These are phyloP conservation scores for Cotesia congregata DNA, from an alignment of 2,888 invertebrate species.

Conservation along the genomic window DNA sequence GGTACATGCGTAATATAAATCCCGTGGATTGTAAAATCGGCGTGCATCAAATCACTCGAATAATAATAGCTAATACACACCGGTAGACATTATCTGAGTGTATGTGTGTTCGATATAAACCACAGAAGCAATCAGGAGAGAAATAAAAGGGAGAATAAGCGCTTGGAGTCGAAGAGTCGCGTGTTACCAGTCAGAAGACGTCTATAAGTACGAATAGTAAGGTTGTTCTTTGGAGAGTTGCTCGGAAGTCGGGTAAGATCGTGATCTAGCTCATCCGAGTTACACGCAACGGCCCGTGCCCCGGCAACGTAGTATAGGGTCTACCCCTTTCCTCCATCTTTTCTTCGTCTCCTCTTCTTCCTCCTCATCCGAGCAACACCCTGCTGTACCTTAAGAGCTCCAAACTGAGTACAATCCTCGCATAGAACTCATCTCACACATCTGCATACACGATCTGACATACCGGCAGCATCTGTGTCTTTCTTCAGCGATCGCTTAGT, in stretches of 20 bases:
- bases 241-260: constrained; percentile 40
- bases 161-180: constrained; percentile 15
- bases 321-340: constrained; percentile 19
- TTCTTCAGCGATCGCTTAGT: constrained; percentile 63
- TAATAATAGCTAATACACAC: background rate
- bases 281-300: constrained; percentile 41
- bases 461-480: constrained; percentile 20
- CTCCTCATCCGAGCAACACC: background rate
- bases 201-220: constrained; percentile 30
- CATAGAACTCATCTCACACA: too few relatives aligned
- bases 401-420: too few relatives aligned
- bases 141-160: constrained; percentile 12
- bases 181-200: constrained; percentile 29
- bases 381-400: too few relatives aligned
- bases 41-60: background rate
- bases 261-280: constrained; percentile 39
- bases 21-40: background rate
- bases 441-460: background rate
- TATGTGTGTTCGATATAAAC: constrained; percentile 10
- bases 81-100: background rate
- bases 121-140: constrained; percentile 12
- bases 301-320: constrained; percentile 3
- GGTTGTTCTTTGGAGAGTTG: constrained; percentile 28
- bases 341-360: constrained; percentile 11
- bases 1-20: background rate